Evolutionary conservation across 2,797 vertebrate genomes (phyloP), one percentile per base, ranked within the genome.

Genomic region (Trachurus trachurus): DNA sequence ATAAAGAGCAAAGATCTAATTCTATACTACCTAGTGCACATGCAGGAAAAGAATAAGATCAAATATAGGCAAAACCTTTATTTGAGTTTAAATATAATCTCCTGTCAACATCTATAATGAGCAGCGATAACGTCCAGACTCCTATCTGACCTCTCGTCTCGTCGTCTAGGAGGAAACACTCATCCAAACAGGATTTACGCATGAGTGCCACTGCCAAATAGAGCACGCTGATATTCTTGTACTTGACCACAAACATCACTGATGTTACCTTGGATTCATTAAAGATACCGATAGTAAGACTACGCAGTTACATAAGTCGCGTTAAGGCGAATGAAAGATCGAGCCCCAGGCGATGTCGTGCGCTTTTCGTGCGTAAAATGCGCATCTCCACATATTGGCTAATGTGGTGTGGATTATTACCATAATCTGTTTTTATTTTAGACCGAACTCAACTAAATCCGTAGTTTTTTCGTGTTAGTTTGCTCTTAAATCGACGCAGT

Each of bases 281-380:
- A 11, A 74, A 58, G 54, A 21, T 9, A 29, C 57, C 3, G 29
- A 59, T 21, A 4, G 2, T 40, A 11, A 17, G 7, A 71, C 47
- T 17, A 34, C 1, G 45, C 39, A 34, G 44, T 73, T 67, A 54
- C 22, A 5, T 66, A 42, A 62, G 1, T 19, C 3, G 12, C 13
- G 39, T 49, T 22, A 15, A 58, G 15, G 9, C 12, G 16, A 9
- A n/a, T n/a, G 52, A 21, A 49, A 44, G 12, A 39, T 2, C 9
- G 0, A 22, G 10, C 17, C 7, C 17, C 1, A 2, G 9, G 45
- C 21, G 0, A 40, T 1, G 37, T 0, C 22, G 65, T 62, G 82
- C 70, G 63, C 52, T 3, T 61, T 77, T 50, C 9, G 56, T 71
- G 88, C 87, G 81, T 83, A 82, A 87, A 88, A 78, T 57, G 39